These are phyloP conservation scores for Heliconius hewitsoni DNA, from an alignment of 1,140 invertebrate species.

Conservation along the genomic window DNA sequence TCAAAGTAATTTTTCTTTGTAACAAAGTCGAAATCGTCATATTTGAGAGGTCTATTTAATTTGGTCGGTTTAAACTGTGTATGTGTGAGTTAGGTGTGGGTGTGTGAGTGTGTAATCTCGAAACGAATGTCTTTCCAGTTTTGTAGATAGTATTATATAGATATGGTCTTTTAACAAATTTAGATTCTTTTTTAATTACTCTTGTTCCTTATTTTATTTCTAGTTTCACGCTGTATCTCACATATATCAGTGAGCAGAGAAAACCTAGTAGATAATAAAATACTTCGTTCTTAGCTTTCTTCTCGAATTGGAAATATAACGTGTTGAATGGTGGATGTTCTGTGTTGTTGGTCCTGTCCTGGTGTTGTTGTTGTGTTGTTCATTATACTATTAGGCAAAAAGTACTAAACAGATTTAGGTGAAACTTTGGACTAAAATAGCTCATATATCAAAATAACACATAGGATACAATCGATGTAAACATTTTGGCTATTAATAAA, in stretches of 20 bases:
- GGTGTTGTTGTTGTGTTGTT: too few species aligned
- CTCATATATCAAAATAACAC: neutral
- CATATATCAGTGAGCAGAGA: too few species aligned
- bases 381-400: too few species aligned
- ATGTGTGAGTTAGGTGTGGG: neutral
- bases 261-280: too few species aligned
- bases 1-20: conserved; percentile 13
- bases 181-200: neutral
- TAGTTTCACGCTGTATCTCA: too few species aligned
- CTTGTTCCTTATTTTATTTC: neutral
- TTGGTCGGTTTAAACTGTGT: neutral
- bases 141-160: neutral
- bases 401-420: too few species aligned
- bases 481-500: neutral
- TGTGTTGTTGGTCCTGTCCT: too few species aligned
- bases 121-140: conserved; percentile 12
- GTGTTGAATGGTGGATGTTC: too few species aligned
- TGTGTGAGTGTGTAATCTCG: conserved; percentile 3
- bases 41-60: neutral
- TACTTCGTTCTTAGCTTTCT: too few species aligned
- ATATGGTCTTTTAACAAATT: neutral
- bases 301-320: too few species aligned
- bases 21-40: neutral
- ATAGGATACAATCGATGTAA: too few species aligned
- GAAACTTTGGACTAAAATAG: too few species aligned